phyloP scores from a whole-genome alignment of 1,140 invertebrate species.

The Formica selysi region DNA sequence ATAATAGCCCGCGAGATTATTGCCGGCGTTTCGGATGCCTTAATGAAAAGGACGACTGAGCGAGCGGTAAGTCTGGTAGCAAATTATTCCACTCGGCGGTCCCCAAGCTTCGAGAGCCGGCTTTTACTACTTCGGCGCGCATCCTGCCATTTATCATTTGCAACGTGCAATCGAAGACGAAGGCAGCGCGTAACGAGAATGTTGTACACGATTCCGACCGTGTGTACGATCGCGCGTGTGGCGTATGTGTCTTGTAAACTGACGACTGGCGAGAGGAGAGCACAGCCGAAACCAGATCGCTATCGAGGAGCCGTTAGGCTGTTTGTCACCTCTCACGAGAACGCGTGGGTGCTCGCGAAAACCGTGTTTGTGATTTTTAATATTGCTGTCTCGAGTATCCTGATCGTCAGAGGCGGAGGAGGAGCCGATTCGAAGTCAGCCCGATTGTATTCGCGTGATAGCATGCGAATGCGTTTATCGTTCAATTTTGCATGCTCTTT shows the following conservation, averaged over 20 bases:
- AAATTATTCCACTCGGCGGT: conserved; percentile 68
- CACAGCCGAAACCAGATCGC: conserved; percentile 57
- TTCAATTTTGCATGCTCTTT: conserved; percentile 10
- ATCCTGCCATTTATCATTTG: conserved; percentile 72
- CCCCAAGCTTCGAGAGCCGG: conserved; percentile 20
- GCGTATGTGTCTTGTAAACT: conserved; percentile 34
- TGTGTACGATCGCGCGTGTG: conserved; percentile 28
- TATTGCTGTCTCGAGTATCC: not conserved
- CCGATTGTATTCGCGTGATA: not conserved
- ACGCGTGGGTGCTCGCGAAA: not conserved
- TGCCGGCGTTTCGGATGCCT: conserved; percentile 73
- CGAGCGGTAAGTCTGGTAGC: conserved; percentile 64
- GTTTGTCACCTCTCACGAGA: conserved; percentile 51
- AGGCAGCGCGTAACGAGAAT: conserved; percentile 51
- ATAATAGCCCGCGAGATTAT: conserved; percentile 69
- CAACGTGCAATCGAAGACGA: conserved; percentile 70
- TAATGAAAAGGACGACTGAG: conserved; percentile 70
- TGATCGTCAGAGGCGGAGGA: not conserved
- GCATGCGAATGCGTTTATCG: conserved; percentile 9
- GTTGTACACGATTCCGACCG: conserved; percentile 51
- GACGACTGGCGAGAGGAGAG: conserved; percentile 26
- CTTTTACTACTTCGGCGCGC: conserved; percentile 67
- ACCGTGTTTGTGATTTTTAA: conserved; percentile 12
- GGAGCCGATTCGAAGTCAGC: conserved; percentile 23
- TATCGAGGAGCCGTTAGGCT: conserved; percentile 49